phyloP scores from a whole-genome alignment of 2,888 invertebrate species.

The Lasioglossum calceatum region DNA sequence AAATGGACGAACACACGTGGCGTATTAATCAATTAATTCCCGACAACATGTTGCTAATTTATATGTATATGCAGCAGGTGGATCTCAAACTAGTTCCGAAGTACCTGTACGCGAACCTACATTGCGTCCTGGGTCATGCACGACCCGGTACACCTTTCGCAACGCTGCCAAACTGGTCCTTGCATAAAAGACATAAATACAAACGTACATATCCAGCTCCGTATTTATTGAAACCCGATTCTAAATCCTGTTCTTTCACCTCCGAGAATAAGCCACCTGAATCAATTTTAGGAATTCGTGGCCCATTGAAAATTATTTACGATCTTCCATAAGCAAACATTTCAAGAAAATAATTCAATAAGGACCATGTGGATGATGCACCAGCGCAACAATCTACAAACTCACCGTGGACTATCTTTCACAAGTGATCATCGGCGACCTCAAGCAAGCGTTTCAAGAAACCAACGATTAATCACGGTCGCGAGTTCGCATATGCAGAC shows the following conservation, averaged over 20 bases:
- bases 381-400: not conserved
- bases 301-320: not conserved
- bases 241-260: too few relatives aligned
- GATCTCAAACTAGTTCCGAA: not conserved
- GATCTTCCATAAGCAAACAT: not conserved
- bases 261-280: not conserved
- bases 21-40: not conserved
- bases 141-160: not conserved
- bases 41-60: not conserved
- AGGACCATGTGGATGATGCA: not conserved
- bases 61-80: not conserved
- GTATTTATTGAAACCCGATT: not conserved
- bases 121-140: not conserved
- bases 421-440: not conserved
- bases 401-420: not conserved
- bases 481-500: not conserved
- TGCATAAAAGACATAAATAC: not conserved
- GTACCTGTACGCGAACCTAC: not conserved
- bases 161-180: not conserved
- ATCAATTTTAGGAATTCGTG: not conserved
- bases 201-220: not conserved
- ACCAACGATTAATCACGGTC: slow-evolving; percentile 8
- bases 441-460: not conserved
- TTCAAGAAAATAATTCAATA: not conserved
- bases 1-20: not conserved